Percentiles rank a stretch among this genome's conserved stretches.
Conservation (phyloP, 2,888 invertebrate genomes). For the Liposcelis brunnea region DNA sequence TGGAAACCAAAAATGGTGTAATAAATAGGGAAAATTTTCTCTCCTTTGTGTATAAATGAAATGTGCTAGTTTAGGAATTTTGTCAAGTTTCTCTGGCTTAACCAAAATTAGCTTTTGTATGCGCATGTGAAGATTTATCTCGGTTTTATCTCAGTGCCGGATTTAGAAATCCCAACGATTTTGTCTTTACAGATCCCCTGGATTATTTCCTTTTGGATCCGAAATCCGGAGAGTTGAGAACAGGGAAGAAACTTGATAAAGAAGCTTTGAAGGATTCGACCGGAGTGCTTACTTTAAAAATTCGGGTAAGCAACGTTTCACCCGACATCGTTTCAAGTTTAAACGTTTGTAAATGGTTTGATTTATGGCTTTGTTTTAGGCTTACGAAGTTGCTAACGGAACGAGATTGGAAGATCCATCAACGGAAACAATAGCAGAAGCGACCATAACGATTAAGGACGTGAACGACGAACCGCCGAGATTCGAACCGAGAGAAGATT, state of each 20-base stretch:
- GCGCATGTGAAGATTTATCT: too few relatives aligned
- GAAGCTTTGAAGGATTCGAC: slow-evolving; percentile 64
- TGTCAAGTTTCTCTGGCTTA: too few relatives aligned
- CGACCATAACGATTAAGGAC: slow-evolving; percentile 69
- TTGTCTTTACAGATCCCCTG: slow-evolving; percentile 50
- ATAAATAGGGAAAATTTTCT: too few relatives aligned
- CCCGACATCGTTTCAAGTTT: background rate
- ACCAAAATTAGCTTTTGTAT: too few relatives aligned
- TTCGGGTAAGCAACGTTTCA: slow-evolving; percentile 36
- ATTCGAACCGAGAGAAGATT: slow-evolving; percentile 67
- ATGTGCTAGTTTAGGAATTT: too few relatives aligned
- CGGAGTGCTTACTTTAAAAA: slow-evolving; percentile 58
- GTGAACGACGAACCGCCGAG: slow-evolving; percentile 78
- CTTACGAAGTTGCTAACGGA: slow-evolving; percentile 60
- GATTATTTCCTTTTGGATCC: slow-evolving; percentile 72
- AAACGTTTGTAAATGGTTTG: too few relatives aligned
- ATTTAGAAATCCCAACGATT: slow-evolving; percentile 6
- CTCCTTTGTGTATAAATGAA: too few relatives aligned
- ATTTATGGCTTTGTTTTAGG: too few relatives aligned
- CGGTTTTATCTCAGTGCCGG: too few relatives aligned
- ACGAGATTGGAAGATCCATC: slow-evolving; percentile 45
- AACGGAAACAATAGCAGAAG: slow-evolving; percentile 51
- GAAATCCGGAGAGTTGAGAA: slow-evolving; percentile 59
- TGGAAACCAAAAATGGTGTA: too few relatives aligned
- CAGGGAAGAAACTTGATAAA: slow-evolving; percentile 69